phyloP scores from a whole-genome alignment of 2,797 vertebrate genomes.

The Sebastiscus tertius region DNA sequence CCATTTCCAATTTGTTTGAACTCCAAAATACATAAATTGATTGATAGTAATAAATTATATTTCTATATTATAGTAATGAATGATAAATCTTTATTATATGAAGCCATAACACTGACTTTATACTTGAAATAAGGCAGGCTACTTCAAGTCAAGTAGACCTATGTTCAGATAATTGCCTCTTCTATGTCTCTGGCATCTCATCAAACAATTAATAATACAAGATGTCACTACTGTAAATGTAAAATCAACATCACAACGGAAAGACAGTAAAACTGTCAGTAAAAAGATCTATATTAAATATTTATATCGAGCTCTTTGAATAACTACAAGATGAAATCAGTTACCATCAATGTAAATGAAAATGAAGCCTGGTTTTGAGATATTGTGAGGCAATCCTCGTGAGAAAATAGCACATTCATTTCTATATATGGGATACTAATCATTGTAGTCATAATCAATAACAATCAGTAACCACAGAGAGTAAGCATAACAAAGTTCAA shows the following conservation, averaged over 20 bases:
- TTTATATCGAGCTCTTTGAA: neutral
- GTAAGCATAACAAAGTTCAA: slow-evolving; percentile 16
- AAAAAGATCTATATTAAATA: neutral
- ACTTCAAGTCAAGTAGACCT: neutral
- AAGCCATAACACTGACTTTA: too few species aligned
- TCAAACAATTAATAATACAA: neutral
- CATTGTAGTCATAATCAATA: slow-evolving; percentile 23
- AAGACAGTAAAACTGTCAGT: neutral
- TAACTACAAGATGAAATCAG: neutral
- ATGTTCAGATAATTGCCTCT: too few species aligned
- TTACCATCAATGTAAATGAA: neutral
- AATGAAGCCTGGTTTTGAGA: neutral
- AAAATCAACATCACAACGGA: neutral
- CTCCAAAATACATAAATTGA: too few species aligned
- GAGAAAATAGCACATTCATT: neutral
- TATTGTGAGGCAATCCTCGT: neutral
- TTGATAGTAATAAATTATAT: too few species aligned
- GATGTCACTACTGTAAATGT: neutral
- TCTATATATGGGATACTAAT: slow-evolving; percentile 4
- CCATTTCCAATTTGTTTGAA: too few species aligned
- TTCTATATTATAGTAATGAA: too few species aligned
- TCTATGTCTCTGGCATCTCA: too few species aligned
- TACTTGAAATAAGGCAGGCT: too few species aligned
- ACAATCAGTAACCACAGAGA: slow-evolving; percentile 19
- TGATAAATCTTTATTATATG: too few species aligned